These are phyloP conservation scores for Oreortyx pictus DNA, from an alignment of 2,797 vertebrate genomes.

Conservation along the genomic window DNA sequence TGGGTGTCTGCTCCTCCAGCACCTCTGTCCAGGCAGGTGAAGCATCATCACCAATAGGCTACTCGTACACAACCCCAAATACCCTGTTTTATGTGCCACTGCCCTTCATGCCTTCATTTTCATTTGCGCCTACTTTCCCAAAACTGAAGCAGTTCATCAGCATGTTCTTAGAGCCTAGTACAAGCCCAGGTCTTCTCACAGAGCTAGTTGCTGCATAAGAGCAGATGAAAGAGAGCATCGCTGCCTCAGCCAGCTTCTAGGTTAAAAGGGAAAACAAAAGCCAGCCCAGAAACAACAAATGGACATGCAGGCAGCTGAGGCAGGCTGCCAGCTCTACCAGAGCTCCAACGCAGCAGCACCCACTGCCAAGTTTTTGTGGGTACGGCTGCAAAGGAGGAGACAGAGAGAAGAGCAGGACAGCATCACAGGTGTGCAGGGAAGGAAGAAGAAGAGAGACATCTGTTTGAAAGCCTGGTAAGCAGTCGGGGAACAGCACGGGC, in stretches of 20 bases:
- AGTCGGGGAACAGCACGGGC: neutral
- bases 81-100: neutral
- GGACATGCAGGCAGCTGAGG: rapidly evolving
- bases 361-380: neutral
- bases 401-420: neutral
- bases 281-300: neutral
- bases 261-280: neutral
- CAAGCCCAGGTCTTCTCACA: neutral
- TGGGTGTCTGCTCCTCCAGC: neutral
- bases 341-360: neutral
- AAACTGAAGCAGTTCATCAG: neutral
- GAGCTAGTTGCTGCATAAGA: neutral
- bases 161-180: neutral
- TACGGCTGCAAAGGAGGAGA: neutral
- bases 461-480: neutral
- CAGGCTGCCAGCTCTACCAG: neutral
- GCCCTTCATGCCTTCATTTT: neutral
- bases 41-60: neutral
- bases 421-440: neutral
- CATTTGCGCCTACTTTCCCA: neutral
- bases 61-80: neutral
- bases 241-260: neutral
- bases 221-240: neutral
- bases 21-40: rapidly evolving
- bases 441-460: neutral